Evolutionary conservation across 30 jellyfish, hydroid and myxozoan genomes (phyloP), one percentile per base, ranked within the genome.

Genomic region (Aurelia sp.): DNA sequence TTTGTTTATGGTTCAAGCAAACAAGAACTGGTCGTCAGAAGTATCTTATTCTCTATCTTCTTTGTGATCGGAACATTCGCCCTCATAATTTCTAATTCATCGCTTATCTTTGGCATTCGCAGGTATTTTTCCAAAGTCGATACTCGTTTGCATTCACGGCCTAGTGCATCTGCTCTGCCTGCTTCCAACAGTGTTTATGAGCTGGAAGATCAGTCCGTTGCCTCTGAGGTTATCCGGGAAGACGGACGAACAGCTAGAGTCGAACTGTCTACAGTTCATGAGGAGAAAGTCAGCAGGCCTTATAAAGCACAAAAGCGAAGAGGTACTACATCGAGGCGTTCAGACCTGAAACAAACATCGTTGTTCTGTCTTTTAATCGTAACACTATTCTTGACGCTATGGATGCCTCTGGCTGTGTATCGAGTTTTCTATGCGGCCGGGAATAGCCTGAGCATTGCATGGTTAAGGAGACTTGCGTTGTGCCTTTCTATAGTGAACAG

Each of bases 391-490:
- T 31, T 84, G 4, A 24, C 74, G 0, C 38, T 76, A 24, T 84
- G 93, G 93, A 18, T 77, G 27, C 93, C 93, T 47, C 59, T 84
- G 17, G 74, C 93, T 0, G 82, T 44, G 61, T 84, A 84, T 21
- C 64, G 93, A 22, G 8, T 64, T n/a, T 41, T 66, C 33, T 84
- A 58, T 44, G 93, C 75, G n/a, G 65, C 67, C 18, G 88, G 87
- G 21, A 19, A 58, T 18, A 52, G 76, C 13, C 13, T 84, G 44
- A 73, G 51, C 21, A 84, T 84, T 16, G 74, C 82, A 17, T 84
- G 93, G 93, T 74, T 84, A 15, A 35, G 93, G 17, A 72, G 93
- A 50, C 67, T 73, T 72, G 87, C 93, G 9, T 55, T 84, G 31
- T 84, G 93, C 73, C 76, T 84, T 4, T 55, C 88, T 27, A 44